phyloP scores from a whole-genome alignment of 2,888 invertebrate species.

The Rhagophthalmus giganteus region DNA sequence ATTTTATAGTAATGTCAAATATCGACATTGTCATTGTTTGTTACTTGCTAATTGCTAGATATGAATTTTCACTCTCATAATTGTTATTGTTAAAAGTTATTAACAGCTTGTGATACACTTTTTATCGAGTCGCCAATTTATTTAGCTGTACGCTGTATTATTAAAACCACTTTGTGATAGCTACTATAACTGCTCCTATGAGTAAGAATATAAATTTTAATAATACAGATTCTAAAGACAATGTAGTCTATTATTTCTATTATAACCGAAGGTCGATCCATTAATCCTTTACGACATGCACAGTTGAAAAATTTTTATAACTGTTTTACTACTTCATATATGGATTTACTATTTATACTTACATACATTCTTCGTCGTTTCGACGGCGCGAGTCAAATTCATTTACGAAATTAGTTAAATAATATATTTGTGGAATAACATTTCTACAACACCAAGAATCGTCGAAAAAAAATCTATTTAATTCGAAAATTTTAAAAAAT shows the following conservation, averaged over 20 bases:
- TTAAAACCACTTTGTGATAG: slow-evolving; percentile 48
- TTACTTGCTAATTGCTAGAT: slow-evolving; percentile 21
- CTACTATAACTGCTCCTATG: slow-evolving; percentile 47
- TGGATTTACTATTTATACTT: too few species aligned
- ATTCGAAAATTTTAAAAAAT: too few species aligned
- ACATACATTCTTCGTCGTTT: too few species aligned
- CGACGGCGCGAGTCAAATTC: too few species aligned
- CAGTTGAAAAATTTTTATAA: too few species aligned
- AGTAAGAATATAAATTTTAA: slow-evolving; percentile 46
- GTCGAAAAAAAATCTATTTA: too few species aligned
- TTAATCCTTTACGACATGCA: not conserved
- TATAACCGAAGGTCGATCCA: slow-evolving; percentile 8
- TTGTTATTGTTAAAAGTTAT: slow-evolving; percentile 22
- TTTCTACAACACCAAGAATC: too few species aligned
- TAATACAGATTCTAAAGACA: slow-evolving; percentile 43
- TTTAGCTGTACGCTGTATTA: slow-evolving; percentile 24
- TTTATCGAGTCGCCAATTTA: slow-evolving; percentile 26
- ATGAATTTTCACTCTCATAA: slow-evolving; percentile 20
- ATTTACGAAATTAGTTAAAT: too few species aligned
- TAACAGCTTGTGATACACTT: slow-evolving; percentile 28
- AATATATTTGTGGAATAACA: too few species aligned
- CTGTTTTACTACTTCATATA: too few species aligned
- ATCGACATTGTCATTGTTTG: slow-evolving; percentile 14
- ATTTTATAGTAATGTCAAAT: slow-evolving; percentile 12
- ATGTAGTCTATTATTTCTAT: slow-evolving; percentile 18